A percentile compares a stretch with the other conserved stretches of the same genome.
These are phyloP conservation scores for Tipula confusa DNA, from an alignment of 2,888 invertebrate species.

Conservation along the genomic window DNA sequence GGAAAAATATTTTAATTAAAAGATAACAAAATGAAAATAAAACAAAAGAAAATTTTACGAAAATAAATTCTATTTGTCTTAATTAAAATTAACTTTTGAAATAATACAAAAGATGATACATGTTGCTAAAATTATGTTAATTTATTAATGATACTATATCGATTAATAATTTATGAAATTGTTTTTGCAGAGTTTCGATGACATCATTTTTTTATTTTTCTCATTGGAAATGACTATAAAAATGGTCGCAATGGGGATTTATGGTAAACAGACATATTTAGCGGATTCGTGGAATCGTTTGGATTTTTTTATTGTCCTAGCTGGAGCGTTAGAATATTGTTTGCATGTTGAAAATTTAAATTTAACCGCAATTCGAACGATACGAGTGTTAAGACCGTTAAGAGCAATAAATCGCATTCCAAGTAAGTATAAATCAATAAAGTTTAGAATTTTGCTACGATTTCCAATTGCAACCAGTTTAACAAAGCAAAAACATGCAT, in stretches of 20 bases:
- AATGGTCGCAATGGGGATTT: constrained; percentile 97
- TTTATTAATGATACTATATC: not conserved
- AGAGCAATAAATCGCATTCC: constrained; percentile 99
- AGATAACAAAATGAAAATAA: not conserved
- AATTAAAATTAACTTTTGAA: not conserved
- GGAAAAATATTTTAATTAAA: not conserved
- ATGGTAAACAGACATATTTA: constrained; percentile 89
- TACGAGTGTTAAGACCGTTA: constrained; percentile 92
- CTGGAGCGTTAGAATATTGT: constrained; percentile 88
- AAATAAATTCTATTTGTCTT: not conserved
- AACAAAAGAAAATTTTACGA: not conserved
- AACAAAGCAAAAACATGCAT: no score
- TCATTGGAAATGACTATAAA: constrained; percentile 97
- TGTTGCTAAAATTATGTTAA: not conserved
- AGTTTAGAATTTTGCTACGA: no score
- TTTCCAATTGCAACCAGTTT: no score
- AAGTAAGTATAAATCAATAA: constrained; percentile 76
- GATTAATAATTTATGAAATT: not conserved
- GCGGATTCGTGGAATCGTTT: constrained; percentile 99
- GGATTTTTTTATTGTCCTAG: constrained; percentile 95
- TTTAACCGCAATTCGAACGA: constrained; percentile 95
- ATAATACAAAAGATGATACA: not conserved
- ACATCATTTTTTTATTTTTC: constrained; percentile 98
- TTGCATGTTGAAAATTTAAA: constrained; percentile 96
- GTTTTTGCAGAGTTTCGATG: constrained; percentile 81